Evolutionary conservation across 2,888 invertebrate genomes (phyloP), one percentile per base, ranked within the genome.

Genomic region (Abrostola tripartita): DNA sequence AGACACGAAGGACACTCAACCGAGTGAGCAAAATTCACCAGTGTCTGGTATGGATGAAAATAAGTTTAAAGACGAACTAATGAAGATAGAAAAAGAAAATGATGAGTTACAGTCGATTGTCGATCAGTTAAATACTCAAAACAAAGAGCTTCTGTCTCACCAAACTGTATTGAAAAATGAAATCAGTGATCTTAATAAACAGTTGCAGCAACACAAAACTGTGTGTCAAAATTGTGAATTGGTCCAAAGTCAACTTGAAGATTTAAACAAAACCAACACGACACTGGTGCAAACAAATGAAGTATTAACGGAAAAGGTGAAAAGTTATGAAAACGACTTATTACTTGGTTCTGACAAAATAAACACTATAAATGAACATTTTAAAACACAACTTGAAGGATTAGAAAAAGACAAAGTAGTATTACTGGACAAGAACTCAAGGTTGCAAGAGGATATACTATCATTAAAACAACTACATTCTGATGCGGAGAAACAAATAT

Each of bases 1-100:
- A 35, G 89, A 90, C 35, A 53, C 76, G 36, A 90, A 89, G 79
- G 85, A 89, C 53, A 76, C 81, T 2, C 83, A 85, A 36, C 76
- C 74, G 52, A 83, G 82, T 55, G 81, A 84, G 74, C 60, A 60
- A 51, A 56, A 71, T 49, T 41, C 59, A 6, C 55, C 55, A 11
- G 41, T 69, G 53, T 41, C 61, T n/a, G 71, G 71, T 53, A 52
- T 65, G 10, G 68, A 78, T 61, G 75, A 81, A 59, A 75, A 77
- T 65, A 76, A 79, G 69, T 70, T 84, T 8, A 82, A 84, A 78
- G 84, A 89, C 55, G 92, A 93, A 73, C 79, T 93, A 41, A 47
- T 79, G 6, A 92, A 94, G 80, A 83, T 94, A 35, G 94, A 94
- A 77, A 92, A 89, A 83, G 93, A 95, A 85, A 93, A 94, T 81